Conservation (phyloP, 2,797 vertebrate species). For the Oreochromis mossambicus region DNA sequence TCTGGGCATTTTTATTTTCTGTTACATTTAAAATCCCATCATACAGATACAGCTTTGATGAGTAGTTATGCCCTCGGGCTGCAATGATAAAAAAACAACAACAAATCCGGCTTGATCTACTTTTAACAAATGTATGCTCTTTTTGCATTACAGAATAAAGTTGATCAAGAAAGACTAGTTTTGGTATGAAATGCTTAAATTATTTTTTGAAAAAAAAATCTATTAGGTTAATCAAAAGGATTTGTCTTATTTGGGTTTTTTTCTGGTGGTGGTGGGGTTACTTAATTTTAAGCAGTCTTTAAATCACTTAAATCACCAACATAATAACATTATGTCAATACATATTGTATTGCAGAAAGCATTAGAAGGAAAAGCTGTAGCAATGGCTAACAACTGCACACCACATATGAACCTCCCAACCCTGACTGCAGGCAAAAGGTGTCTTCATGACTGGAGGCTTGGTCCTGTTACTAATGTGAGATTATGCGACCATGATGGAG, state of each 20-base stretch:
- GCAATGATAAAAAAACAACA: neutral
- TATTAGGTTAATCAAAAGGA: neutral
- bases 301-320: neutral
- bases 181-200: neutral
- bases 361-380: neutral
- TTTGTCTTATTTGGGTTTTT: fast-evolving
- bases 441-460: neutral
- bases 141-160: neutral
- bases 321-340: neutral
- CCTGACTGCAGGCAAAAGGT: neutral
- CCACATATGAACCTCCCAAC: neutral
- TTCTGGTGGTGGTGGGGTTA: fast-evolving
- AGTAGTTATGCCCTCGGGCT: conserved; percentile 24
- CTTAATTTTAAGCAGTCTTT: neutral
- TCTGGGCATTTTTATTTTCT: conserved; percentile 38
- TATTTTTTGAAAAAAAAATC: neutral
- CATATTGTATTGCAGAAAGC: neutral
- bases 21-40: conserved; percentile 38
- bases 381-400: neutral
- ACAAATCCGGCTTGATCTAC: neutral
- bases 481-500: neutral
- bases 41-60: conserved; percentile 25
- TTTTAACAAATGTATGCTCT: neutral
- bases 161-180: neutral
- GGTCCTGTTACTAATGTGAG: neutral